Conservation (phyloP, 2,888 invertebrate genomes). For the Idaea biselata region DNA sequence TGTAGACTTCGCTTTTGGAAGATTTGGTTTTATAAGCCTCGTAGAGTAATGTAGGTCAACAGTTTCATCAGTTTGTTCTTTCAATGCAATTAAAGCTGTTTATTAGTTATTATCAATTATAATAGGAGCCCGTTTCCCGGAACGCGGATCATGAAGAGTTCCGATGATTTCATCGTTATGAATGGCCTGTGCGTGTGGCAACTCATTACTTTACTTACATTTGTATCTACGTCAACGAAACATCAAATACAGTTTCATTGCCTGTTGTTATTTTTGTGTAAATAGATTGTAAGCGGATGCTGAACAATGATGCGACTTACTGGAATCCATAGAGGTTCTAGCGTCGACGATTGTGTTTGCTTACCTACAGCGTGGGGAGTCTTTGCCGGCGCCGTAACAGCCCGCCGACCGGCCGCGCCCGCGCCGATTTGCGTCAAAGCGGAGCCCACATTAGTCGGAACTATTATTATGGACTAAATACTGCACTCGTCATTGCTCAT, state of each 20-base stretch:
- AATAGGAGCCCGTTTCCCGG: not conserved
- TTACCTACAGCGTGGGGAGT: not conserved
- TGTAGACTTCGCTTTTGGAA: not conserved
- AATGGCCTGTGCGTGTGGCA: not conserved
- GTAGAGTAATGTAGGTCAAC: not conserved
- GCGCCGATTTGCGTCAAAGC: not conserved
- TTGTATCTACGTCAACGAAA: not conserved
- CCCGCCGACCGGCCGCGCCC: too few relatives aligned
- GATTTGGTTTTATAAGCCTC: too few relatives aligned
- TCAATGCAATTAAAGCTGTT: not conserved
- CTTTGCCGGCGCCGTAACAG: not conserved
- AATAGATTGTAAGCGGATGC: slow-evolving; percentile 1
- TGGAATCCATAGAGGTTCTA: not conserved
- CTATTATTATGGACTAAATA: not conserved
- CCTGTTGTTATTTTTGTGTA: not conserved
- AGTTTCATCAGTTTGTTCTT: not conserved
- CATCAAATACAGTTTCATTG: not conserved
- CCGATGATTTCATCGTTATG: not conserved
- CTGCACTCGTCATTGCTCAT: not conserved
- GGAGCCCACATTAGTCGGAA: not conserved
- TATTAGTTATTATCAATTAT: not conserved
- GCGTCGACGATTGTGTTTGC: not conserved
- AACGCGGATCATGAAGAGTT: not conserved
- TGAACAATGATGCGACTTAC: not conserved
- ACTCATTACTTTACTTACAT: not conserved